These are phyloP conservation scores for Onthophagus sagittarius DNA, from an alignment of 2,888 invertebrate genomes.

Conservation along the genomic window DNA sequence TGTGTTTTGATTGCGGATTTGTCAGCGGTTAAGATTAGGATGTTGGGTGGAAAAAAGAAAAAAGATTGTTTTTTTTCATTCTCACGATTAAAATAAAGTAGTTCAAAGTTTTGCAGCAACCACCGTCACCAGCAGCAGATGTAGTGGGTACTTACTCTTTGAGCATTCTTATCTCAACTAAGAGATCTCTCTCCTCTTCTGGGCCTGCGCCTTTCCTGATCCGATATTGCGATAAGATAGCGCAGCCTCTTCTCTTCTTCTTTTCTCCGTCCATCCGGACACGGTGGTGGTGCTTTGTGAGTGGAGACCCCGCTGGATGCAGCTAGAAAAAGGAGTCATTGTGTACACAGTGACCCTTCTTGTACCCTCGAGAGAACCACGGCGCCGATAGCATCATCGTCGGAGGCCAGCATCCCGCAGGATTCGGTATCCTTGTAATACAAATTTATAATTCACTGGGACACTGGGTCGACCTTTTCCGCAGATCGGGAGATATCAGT, in stretches of 20 bases:
- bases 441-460: slow-evolving; percentile 28
- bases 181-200: neutral
- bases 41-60: no score
- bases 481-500: slow-evolving; percentile 3
- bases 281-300: neutral
- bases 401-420: neutral
- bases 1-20: neutral
- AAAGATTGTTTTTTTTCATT: no score
- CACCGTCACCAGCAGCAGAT: no score
- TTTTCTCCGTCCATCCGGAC: neutral
- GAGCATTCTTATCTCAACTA: neutral
- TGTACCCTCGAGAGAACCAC: neutral
- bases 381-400: neutral
- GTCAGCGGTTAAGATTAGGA: neutral
- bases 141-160: neutral
- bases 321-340: neutral
- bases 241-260: neutral
- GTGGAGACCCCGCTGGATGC: neutral
- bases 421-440: slow-evolving; percentile 37
- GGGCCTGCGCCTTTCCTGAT: neutral
- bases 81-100: no score
- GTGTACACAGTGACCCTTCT: neutral
- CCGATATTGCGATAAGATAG: neutral
- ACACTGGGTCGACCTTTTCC: neutral
- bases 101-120: no score